Conservation (phyloP, 2,888 invertebrate species). For the Temnothorax rugatulus region DNA sequence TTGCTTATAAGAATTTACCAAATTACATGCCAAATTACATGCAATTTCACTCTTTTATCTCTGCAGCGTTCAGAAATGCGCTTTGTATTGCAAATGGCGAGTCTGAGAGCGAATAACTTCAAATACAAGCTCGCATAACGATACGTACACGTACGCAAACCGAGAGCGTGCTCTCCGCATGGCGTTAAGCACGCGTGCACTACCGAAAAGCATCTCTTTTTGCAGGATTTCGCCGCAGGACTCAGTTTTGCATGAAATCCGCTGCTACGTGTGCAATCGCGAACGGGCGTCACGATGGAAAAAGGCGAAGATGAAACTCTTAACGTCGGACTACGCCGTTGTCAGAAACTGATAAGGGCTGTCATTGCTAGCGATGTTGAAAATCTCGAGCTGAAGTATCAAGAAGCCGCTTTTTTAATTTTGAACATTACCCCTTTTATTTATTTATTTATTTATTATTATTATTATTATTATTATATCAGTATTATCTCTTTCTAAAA, state of each 20-base stretch:
- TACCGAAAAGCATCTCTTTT: conserved; percentile 35
- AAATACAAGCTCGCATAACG: conserved; percentile 77
- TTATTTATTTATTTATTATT: too few species aligned
- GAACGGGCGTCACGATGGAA: conserved; percentile 57
- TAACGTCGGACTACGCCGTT: conserved; percentile 42
- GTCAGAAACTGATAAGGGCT: conserved; percentile 32
- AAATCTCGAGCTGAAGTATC: neutral
- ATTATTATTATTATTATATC: neutral
- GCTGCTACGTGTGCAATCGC: conserved; percentile 72
- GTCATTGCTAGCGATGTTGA: neutral
- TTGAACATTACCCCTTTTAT: neutral
- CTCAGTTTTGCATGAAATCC: conserved; percentile 73
- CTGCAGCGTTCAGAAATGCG: conserved; percentile 58
- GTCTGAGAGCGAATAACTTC: conserved; percentile 74
- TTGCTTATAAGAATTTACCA: neutral
- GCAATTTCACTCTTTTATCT: conserved; percentile 58
- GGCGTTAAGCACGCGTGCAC: conserved; percentile 55
- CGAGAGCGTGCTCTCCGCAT: conserved; percentile 57
- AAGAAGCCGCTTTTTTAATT: neutral
- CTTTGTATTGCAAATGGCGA: conserved; percentile 76
- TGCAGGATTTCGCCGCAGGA: conserved; percentile 65
- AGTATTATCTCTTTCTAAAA: neutral
- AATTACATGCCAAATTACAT: conserved; percentile 60
- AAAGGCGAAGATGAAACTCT: conserved; percentile 57
- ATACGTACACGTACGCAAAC: conserved; percentile 64